Percentiles rank a stretch among this genome's conserved stretches.
phyloP scores from a whole-genome alignment of 2,888 invertebrate species.

The Nemurella pictetii region DNA sequence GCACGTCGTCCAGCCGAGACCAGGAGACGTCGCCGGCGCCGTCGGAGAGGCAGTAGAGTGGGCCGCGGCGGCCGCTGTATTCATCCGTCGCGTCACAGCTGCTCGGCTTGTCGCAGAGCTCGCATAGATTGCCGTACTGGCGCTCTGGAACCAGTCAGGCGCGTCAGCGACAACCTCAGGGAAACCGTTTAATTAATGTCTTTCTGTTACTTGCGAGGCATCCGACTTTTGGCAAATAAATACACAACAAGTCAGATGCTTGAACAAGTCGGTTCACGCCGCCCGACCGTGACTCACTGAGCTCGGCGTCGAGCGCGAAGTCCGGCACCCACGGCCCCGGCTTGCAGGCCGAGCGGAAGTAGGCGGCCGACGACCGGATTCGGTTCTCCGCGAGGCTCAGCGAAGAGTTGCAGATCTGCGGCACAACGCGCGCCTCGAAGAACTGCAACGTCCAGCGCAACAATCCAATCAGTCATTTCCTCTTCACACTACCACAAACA shows the following conservation, averaged over 20 bases:
- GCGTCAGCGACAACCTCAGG: no score
- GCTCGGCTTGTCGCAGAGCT: conserved; percentile 65
- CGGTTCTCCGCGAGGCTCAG: conserved; percentile 75
- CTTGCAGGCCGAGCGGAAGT: conserved; percentile 80
- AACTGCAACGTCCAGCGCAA: no score
- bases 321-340: conserved; percentile 84
- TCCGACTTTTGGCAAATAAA: no score
- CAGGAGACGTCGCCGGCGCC: conserved; percentile 81
- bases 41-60: conserved; percentile 76
- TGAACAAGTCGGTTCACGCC: no score
- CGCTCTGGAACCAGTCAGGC: conserved; percentile 57
- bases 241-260: no score
- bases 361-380: conserved; percentile 70
- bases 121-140: conserved; percentile 72
- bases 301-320: conserved; percentile 59
- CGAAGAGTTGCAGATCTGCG: conserved; percentile 68
- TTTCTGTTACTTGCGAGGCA: no score
- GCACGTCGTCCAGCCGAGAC: conserved; percentile 72
- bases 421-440: conserved; percentile 72
- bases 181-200: no score
- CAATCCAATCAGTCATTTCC: no score
- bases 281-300: conserved; percentile 65
- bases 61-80: conserved; percentile 82
- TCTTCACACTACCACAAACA: no score
- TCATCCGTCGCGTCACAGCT: conserved; percentile 69